Conservation (phyloP, 92 coral and sea anemone genomes). For the Scolanthus callimorphus region DNA sequence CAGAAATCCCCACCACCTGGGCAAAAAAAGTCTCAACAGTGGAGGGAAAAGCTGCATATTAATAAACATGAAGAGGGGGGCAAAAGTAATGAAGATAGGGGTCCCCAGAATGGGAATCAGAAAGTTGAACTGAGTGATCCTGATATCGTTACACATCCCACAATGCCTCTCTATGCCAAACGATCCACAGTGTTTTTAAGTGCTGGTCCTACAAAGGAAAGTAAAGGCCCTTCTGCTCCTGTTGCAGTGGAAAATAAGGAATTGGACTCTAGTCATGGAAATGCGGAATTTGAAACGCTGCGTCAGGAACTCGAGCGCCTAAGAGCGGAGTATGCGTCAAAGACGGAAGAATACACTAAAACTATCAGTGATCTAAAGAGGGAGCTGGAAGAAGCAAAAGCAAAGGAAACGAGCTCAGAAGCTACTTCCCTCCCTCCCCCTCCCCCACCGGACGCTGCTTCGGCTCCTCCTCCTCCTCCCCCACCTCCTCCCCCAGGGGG, state of each 20-base stretch:
- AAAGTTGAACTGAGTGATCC: neutral
- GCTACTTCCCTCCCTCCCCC: slow-evolving; percentile 25
- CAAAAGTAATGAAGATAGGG: neutral
- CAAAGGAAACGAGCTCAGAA: slow-evolving; percentile 1
- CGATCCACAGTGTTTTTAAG: neutral
- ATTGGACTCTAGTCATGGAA: neutral
- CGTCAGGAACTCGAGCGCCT: slow-evolving; percentile 60
- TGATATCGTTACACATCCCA: slow-evolving; percentile 19
- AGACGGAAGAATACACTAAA: slow-evolving; percentile 52
- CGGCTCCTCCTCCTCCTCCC: slow-evolving; percentile 61
- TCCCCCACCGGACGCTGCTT: slow-evolving; percentile 47
- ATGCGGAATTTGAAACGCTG: slow-evolving; percentile 35
- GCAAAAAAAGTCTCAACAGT: neutral
- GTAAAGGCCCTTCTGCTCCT: neutral
- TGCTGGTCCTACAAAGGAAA: neutral
- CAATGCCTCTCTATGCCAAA: slow-evolving; percentile 11
- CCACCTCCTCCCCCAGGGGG: slow-evolving; percentile 55
- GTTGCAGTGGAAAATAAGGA: neutral
- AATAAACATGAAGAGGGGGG: neutral
- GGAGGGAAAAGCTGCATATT: neutral
- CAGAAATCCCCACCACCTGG: neutral
- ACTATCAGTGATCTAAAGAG: slow-evolving; percentile 60
- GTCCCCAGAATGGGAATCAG: neutral
- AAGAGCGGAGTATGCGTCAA: slow-evolving; percentile 51
- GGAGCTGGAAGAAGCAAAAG: slow-evolving; percentile 49